Conservation (phyloP, 2,113 vertebrate species). For the Todiramphus saurophagus region DNA sequence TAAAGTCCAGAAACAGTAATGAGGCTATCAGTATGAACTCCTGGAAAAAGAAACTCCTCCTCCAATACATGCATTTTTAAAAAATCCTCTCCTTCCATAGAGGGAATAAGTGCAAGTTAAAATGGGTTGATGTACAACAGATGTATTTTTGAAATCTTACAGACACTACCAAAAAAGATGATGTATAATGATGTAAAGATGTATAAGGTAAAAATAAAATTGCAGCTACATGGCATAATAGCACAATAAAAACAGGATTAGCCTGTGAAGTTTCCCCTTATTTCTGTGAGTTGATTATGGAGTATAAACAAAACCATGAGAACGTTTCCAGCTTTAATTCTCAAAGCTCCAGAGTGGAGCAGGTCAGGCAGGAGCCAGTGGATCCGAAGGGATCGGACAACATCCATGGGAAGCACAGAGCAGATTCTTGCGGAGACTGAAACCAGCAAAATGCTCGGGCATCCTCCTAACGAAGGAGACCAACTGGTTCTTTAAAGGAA, state of each 20-base stretch:
- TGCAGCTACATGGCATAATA: neutral
- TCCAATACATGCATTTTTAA: neutral
- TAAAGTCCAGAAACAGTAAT: neutral
- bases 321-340: neutral
- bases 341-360: neutral
- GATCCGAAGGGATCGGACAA: neutral
- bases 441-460: neutral
- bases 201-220: neutral
- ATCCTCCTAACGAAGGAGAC: neutral
- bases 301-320: neutral
- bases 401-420: neutral
- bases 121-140: neutral
- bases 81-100: neutral
- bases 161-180: neutral
- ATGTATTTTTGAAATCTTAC: neutral
- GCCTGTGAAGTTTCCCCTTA: neutral
- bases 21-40: neutral
- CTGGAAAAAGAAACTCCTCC: neutral
- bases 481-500: constrained; percentile 21
- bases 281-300: neutral
- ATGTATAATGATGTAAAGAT: neutral
- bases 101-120: neutral
- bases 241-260: neutral
- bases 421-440: neutral
- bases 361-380: neutral